Conservation (phyloP, 2,888 invertebrate genomes). For the Lomographa bimaculata region DNA sequence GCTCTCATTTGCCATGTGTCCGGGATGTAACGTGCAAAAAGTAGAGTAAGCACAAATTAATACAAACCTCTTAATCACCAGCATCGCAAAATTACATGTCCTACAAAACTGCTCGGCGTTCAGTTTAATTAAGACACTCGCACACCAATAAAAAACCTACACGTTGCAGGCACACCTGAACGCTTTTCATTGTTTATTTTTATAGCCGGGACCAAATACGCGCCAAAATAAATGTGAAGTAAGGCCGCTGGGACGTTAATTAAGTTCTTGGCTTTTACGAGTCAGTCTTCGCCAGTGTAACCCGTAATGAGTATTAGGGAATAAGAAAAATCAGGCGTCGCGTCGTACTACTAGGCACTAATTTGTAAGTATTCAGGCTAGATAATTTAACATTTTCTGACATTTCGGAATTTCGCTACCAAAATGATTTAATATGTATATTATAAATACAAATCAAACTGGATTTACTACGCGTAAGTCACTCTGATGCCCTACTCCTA, state of each 20-base stretch:
- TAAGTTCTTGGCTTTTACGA: slow-evolving; percentile 74
- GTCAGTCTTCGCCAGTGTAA: slow-evolving; percentile 49
- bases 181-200: slow-evolving; percentile 71
- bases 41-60: too few species aligned
- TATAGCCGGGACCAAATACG: slow-evolving; percentile 67
- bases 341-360: slow-evolving; percentile 16
- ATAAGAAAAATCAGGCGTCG: slow-evolving; percentile 34
- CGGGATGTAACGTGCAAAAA: too few species aligned
- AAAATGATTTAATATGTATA: too few species aligned
- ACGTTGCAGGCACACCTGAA: slow-evolving; percentile 48
- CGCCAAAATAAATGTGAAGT: slow-evolving; percentile 71
- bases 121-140: slow-evolving; percentile 35
- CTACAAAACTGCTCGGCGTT: slow-evolving; percentile 21
- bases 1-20: too few species aligned
- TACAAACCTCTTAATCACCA: too few species aligned
- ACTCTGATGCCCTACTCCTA: too few species aligned
- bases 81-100: slow-evolving; percentile 8
- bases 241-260: slow-evolving; percentile 55
- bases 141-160: slow-evolving; percentile 33
- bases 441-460: too few species aligned
- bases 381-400: too few species aligned
- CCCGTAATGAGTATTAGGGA: slow-evolving; percentile 55
- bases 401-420: too few species aligned
- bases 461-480: too few species aligned
- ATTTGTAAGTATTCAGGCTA: slow-evolving; percentile 16